Conservation (phyloP, 2,113 vertebrate genomes). For the Pseudopipra pipra region DNA sequence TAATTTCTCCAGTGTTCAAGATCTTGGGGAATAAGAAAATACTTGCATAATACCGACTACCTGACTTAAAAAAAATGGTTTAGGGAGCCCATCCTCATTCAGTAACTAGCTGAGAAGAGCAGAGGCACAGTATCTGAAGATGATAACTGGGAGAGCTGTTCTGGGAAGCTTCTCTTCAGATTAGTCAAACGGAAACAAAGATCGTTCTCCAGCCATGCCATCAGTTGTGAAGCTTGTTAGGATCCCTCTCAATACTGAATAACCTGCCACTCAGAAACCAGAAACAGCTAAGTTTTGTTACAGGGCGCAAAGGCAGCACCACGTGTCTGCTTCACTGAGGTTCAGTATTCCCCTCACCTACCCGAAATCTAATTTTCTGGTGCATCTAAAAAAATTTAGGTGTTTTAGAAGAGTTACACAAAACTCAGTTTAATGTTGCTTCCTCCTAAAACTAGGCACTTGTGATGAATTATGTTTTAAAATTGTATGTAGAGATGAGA, state of each 20-base stretch:
- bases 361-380: neutral
- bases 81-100: neutral
- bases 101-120: neutral
- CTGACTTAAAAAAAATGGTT: neutral
- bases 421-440: neutral
- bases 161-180: neutral
- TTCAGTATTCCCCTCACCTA: neutral
- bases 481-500: neutral
- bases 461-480: neutral
- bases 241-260: neutral
- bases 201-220: neutral
- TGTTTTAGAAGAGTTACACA: neutral
- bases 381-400: neutral
- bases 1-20: neutral
- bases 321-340: neutral
- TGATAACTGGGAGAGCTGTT: neutral
- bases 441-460: neutral
- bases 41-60: neutral
- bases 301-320: neutral
- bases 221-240: neutral
- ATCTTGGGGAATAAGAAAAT: neutral
- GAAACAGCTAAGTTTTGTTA: neutral
- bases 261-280: neutral
- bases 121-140: neutral
- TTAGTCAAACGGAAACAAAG: neutral